Evolutionary conservation across 2,888 invertebrate species (phyloP), one percentile per base, ranked within the genome.

Genomic region (Atherix ibis): DNA sequence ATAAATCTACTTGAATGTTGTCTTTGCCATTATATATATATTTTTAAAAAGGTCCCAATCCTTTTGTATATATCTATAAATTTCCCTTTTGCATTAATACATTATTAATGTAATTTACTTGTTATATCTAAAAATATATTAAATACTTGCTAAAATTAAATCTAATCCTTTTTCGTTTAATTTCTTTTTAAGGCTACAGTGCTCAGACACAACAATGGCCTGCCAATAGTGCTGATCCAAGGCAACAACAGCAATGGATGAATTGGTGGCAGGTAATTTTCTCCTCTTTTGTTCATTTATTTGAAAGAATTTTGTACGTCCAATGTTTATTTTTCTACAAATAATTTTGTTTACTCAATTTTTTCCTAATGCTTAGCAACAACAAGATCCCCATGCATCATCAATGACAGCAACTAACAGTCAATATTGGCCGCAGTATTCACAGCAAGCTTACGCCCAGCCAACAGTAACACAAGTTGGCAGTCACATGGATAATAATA

Each of bases 241-340:
- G 51, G 38, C 58, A 57, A 40, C 57, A 58, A 41, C 57, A 58
- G 29, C 54, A 56, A 41, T 59, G 58, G 58, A 53, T 54, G 52
- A 49, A 55, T 44, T 59, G 57, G 56, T 59, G 58, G 55, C 58
- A 58, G 54, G 58, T 59, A 46, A 36, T 27, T 33, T n/a, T 16
- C 17, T n/a, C n/a, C 5, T 15, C 9, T 9, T 29, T 22, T 10
- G 6, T 8, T 8, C 6, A 10, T 22, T 22, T 10, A 22, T 8
- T 22, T 8, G 10, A 22, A 22, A 6, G 10, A 6, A 22, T 22
- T 22, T 22, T 22, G 22, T 8, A 22, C 10, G 6, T 22, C 22
- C 6, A 22, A 6, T 22, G n/a, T n/a, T n/a, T n/a, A n/a, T n/a
- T n/a, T n/a, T n/a, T n/a, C n/a, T n/a, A n/a, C n/a, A n/a, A n/a